A percentile compares a stretch with the other conserved stretches of the same genome.
Evolutionary conservation across 2,113 vertebrate genomes (phyloP).

Genomic region (Melanerpes aurifrons): DNA sequence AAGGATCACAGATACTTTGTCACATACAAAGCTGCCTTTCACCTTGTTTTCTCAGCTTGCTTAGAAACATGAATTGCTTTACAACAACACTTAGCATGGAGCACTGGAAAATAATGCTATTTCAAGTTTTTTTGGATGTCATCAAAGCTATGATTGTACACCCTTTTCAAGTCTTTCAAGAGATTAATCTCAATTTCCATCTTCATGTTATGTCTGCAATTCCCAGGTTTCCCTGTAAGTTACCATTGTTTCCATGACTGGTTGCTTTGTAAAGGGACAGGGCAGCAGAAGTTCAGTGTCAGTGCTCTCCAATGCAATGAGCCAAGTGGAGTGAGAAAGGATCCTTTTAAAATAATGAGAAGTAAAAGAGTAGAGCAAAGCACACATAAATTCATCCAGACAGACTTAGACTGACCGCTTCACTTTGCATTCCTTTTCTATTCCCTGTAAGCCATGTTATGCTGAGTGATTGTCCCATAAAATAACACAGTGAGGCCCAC

Average conservation of each 20-base stretch:
- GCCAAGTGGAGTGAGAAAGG: background rate
- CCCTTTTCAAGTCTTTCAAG: background rate
- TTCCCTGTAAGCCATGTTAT: accelerated
- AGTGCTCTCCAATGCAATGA: background rate
- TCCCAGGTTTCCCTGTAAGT: background rate
- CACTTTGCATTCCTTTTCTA: background rate
- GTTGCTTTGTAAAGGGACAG: background rate
- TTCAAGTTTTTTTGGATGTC: background rate
- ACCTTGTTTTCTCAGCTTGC: background rate
- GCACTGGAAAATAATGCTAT: background rate
- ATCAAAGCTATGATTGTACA: background rate
- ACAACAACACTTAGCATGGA: background rate
- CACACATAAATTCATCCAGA: background rate
- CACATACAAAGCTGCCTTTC: background rate
- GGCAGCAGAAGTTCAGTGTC: background rate
- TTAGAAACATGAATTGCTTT: background rate
- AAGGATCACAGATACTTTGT: background rate
- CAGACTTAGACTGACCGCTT: background rate
- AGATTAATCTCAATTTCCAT: background rate
- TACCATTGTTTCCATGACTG: background rate
- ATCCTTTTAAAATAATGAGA: background rate
- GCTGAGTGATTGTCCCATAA: background rate
- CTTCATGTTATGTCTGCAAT: background rate
- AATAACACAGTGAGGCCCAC: accelerated
- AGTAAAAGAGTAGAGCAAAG: background rate